Percentiles rank a stretch among this genome's conserved stretches.
Conservation (phyloP, 2,888 invertebrate genomes). For the Monoplex corrugatus region DNA sequence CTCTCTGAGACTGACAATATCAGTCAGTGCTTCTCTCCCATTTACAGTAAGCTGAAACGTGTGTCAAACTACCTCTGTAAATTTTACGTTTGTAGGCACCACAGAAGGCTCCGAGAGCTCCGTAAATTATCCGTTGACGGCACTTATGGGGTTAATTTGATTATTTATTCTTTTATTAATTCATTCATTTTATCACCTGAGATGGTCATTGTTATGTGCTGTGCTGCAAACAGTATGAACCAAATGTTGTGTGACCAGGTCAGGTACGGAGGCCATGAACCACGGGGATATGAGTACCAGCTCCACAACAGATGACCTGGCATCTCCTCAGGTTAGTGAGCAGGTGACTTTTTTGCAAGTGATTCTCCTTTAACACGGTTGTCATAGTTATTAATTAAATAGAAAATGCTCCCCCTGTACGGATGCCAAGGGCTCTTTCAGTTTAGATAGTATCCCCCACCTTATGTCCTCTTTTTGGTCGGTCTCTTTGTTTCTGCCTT, state of each 20-base stretch:
- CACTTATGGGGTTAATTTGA: no score
- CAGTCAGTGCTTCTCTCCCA: no score
- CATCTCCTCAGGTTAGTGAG: slow-evolving; percentile 2
- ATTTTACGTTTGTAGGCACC: not conserved
- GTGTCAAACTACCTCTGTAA: not conserved
- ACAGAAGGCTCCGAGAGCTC: no score
- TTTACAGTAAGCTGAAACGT: no score
- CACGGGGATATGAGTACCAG: slow-evolving; percentile 2
- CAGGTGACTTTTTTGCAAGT: not conserved
- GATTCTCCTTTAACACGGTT: no score
- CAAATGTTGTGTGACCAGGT: not conserved
- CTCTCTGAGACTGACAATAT: no score
- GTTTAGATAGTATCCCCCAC: no score
- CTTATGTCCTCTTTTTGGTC: not conserved
- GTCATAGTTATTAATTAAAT: no score
- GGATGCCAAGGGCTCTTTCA: no score
- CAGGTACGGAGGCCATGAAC: not conserved
- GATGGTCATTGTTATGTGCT: not conserved
- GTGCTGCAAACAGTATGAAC: no score
- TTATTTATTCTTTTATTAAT: not conserved
- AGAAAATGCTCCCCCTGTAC: not conserved
- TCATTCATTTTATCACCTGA: no score
- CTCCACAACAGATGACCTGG: slow-evolving; percentile 13
- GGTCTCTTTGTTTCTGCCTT: not conserved
- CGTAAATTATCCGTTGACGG: no score